Evolutionary conservation across 2,113 vertebrate genomes (phyloP).

Genomic region (Lophura nycthemera): DNA sequence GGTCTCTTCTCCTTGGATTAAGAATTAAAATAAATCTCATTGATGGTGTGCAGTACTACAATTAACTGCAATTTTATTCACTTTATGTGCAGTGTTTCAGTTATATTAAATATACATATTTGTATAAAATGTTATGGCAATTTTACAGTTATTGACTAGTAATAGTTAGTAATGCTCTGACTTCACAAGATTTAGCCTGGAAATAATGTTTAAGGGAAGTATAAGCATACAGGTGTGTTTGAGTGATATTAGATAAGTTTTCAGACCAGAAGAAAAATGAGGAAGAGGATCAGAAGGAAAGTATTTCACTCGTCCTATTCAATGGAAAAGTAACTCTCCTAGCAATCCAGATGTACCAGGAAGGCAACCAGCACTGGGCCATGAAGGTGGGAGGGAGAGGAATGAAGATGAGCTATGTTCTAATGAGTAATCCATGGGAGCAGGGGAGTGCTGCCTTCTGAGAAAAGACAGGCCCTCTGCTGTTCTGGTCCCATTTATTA

Average conservation of each 20-base stretch:
- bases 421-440: fast-evolving
- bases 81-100: background rate
- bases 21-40: background rate
- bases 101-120: background rate
- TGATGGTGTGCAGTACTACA: background rate
- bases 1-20: background rate
- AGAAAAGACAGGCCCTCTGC: background rate
- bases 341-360: background rate
- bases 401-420: background rate
- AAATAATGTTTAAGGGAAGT: background rate
- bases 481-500: background rate
- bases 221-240: background rate
- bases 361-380: background rate
- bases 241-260: background rate
- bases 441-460: background rate
- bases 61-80: background rate
- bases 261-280: background rate
- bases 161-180: background rate
- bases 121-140: background rate
- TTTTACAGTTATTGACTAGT: background rate
- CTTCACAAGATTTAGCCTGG: background rate
- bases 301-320: background rate
- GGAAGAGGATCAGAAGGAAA: background rate
- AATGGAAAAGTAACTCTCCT: background rate
- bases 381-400: background rate